Conservation (phyloP, 2,113 vertebrate genomes). For the Corythoichthys haematopterus region DNA sequence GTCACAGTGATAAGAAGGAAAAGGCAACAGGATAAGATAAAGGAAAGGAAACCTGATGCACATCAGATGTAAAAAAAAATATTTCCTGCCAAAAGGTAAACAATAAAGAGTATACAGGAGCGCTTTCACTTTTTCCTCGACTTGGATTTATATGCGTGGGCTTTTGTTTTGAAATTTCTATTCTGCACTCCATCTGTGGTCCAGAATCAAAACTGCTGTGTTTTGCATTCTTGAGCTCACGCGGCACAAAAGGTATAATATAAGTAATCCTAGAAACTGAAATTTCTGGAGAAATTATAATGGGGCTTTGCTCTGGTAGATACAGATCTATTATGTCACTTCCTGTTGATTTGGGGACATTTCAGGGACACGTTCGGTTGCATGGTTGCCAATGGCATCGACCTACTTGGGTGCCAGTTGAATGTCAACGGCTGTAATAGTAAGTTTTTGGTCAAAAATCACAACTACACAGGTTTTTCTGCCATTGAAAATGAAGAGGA, state of each 20-base stretch:
- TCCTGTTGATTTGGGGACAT: too few relatives aligned
- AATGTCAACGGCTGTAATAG: too few relatives aligned
- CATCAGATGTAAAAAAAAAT: constrained; percentile 3
- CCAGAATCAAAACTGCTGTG: not conserved
- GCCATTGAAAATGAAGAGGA: too few relatives aligned
- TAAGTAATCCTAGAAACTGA: not conserved
- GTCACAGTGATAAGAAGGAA: constrained; percentile 20
- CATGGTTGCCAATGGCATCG: too few relatives aligned
- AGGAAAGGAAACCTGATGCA: constrained; percentile 9
- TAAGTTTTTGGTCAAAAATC: too few relatives aligned
- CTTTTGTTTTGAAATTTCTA: not conserved
- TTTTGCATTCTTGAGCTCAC: not conserved
- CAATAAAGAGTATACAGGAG: not conserved
- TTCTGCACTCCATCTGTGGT: not conserved
- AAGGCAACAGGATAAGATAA: constrained; percentile 18
- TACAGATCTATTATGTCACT: too few relatives aligned
- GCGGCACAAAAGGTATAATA: not conserved
- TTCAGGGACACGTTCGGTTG: too few relatives aligned
- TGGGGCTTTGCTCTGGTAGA: too few relatives aligned
- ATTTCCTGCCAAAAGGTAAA: constrained; percentile 2
- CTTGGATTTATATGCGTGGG: not conserved
- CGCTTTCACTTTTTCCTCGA: not conserved
- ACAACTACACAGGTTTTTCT: too few relatives aligned
- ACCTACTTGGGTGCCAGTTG: too few relatives aligned
- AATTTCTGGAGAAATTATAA: too few relatives aligned